phyloP scores from a whole-genome alignment of 2,797 vertebrate species.

The Lepus oiostolus region DNA sequence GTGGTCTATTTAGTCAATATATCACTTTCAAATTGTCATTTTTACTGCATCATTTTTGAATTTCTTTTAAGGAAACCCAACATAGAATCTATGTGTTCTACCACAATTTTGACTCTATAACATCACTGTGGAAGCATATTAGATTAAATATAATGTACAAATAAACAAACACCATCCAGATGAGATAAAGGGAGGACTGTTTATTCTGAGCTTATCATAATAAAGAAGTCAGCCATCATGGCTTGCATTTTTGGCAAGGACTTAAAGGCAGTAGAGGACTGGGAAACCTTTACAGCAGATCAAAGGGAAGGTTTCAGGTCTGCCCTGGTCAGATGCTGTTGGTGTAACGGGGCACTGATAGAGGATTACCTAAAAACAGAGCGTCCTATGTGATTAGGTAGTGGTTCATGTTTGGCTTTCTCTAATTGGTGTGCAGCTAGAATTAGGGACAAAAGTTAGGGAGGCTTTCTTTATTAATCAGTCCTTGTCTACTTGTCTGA shows the following conservation, averaged over 20 bases:
- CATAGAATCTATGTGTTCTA: not conserved
- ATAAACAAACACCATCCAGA: not conserved
- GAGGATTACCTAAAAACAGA: not conserved
- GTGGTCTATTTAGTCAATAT: not conserved
- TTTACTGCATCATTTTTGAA: not conserved
- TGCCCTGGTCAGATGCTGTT: not conserved
- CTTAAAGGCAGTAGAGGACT: not conserved
- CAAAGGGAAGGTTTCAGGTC: not conserved
- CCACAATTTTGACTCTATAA: not conserved
- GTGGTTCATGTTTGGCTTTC: not conserved
- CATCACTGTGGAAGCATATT: not conserved
- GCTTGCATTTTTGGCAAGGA: not conserved
- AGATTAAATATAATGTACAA: not conserved
- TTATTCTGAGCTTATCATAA: not conserved
- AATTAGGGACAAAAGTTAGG: not conserved
- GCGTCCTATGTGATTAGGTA: not conserved
- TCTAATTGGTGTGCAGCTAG: not conserved
- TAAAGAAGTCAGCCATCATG: not conserved
- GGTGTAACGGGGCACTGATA: not conserved
- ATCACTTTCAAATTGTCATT: not conserved
- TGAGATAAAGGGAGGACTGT: not conserved
- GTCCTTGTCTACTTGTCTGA: not conserved
- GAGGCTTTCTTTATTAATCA: conserved; percentile 32
- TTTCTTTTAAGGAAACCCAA: not conserved
- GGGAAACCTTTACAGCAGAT: not conserved